Base-by-base conservation (phyloP, 2,797 vertebrate genomes). In the Aldrovandia affinis region DNA sequence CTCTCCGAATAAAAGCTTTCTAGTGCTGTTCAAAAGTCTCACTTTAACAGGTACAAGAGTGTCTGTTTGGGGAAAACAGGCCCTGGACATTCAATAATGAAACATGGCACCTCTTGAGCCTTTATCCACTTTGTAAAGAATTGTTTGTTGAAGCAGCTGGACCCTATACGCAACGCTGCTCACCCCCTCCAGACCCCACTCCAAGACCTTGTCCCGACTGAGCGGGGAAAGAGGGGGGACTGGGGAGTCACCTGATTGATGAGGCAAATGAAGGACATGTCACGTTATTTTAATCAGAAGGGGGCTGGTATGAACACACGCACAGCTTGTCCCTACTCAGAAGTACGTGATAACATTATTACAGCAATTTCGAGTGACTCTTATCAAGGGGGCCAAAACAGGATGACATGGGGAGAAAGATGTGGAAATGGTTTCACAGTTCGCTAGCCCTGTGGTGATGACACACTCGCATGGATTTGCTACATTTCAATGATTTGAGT, bases 41-140 rank as follows among this genome's bases (percentile, higher is more conserved):
- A 77, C 44, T 77, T 77, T 77, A 77, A 22, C 73, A 47, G 47
- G 73, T n/a, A 47, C 47, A 28, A 77, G 73, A 77, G 73, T 25
- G 20, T 47, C 73, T 77, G 39, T 42, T 7, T 47, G 42, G 73
- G 73, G 73, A 47, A 77, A 47, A 47, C 39, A 39, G 68, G 18
- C 15, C 68, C 3, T 22, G 68, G 15, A 28, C 73, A 77, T 77
- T 44, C 73, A 22, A n/a, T 47, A 77, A 77, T 77, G 73, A 42
- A 77, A 22, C 39, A n/a, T 47, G 42, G 73, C 73, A 77, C 73
- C 73, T 77, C 73, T 47, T n/a, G 6, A 77, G 73, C 73, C 47
- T 77, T 77, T 77, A 77, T 77, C 39, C 42, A 47, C 42, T 77
- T 28, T 77, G 25, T 47, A n/a, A 47, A 57, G 73, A 42, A 47